phyloP scores from a whole-genome alignment of 2,888 invertebrate species.

The Nineta flava region DNA sequence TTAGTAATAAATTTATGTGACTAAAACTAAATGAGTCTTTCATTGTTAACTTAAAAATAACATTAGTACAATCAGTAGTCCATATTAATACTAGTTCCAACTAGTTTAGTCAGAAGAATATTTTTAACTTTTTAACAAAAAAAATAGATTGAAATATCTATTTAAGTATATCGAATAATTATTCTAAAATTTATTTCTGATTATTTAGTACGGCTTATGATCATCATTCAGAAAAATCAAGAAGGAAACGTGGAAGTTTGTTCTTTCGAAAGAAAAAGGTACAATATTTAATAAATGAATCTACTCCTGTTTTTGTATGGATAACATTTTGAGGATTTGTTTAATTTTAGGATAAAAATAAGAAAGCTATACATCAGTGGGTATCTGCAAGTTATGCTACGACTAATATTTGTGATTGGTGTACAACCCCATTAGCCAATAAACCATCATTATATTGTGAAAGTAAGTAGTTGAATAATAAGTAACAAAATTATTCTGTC shows the following conservation, averaged over 20 bases:
- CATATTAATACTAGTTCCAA: too few relatives aligned
- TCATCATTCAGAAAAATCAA: slow-evolving; percentile 60
- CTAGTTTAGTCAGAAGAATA: too few relatives aligned
- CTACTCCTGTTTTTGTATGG: too few relatives aligned
- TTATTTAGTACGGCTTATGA: slow-evolving; percentile 40
- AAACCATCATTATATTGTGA: slow-evolving; percentile 74
- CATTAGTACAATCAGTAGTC: too few relatives aligned
- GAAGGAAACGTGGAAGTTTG: slow-evolving; percentile 73
- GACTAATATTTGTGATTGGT: slow-evolving; percentile 59
- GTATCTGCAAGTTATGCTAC: slow-evolving; percentile 45
- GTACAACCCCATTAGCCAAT: slow-evolving; percentile 59
- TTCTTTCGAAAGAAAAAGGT: slow-evolving; percentile 88
- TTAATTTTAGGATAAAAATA: slow-evolving; percentile 49
- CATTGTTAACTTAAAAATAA: too few relatives aligned
- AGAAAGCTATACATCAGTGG: slow-evolving; percentile 63
- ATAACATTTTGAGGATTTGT: slow-evolving; percentile 6
- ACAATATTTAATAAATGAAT: slow-evolving; percentile 12
- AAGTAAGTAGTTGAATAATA: slow-evolving; percentile 42
- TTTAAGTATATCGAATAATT: too few relatives aligned
- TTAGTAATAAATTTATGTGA: too few relatives aligned
- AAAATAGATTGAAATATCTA: too few relatives aligned
- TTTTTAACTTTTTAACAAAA: too few relatives aligned
- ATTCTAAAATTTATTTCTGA: slow-evolving; percentile 6
- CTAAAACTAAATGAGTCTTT: too few relatives aligned
- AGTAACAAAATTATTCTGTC: too few relatives aligned